Base-by-base conservation (phyloP, 2,113 vertebrate genomes). In the Damaliscus lunatus region DNA sequence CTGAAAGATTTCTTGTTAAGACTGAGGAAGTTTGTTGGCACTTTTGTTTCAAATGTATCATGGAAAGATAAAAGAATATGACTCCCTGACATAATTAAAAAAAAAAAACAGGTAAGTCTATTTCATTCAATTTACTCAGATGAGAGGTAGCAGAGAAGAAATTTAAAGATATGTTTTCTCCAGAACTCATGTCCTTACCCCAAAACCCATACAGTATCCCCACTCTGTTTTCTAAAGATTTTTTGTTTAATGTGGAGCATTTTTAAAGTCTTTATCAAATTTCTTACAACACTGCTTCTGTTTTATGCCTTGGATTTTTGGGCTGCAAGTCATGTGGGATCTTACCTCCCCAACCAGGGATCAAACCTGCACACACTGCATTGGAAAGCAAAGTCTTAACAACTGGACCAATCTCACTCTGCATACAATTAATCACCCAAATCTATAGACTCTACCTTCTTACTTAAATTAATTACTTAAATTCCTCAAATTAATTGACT, bases 1-100 rank as follows among this genome's bases (percentile, higher is more conserved):
- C 53, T 14, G 60, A 59, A 89, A 64, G 17, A 85, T 62, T 90
- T 82, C 36, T 57, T 33, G 29, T 84, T 96, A 74, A 83, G 6
- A 80, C 52, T 94, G 43, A 96, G 57, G 27, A 71, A 52, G 13
- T 17, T 60, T 23, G 27, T 23, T 43, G 36, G 21, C 23, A n/a
- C 62, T 87, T 90, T 95, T n/a, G 43, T 71, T 31, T 67, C 43
- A 87, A 33, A 55, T 78, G 23, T 16, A n/a, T 29, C 53, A 53
- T 50, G 16, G 43, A 60, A 71, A 88, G 74, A 57, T 50, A 55
- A 89, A 64, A 80, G 13, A 7, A 36, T n/a, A 40, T 52, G 71
- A 88, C 11, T 78, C 50, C 43, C 13, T 25, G 57, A 59, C n/a
- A 67, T 25, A 36, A 19, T 85, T 88, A 33, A 25, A 21, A 48